phyloP scores from a whole-genome alignment of 2,888 invertebrate species.

The Boloria selene region DNA sequence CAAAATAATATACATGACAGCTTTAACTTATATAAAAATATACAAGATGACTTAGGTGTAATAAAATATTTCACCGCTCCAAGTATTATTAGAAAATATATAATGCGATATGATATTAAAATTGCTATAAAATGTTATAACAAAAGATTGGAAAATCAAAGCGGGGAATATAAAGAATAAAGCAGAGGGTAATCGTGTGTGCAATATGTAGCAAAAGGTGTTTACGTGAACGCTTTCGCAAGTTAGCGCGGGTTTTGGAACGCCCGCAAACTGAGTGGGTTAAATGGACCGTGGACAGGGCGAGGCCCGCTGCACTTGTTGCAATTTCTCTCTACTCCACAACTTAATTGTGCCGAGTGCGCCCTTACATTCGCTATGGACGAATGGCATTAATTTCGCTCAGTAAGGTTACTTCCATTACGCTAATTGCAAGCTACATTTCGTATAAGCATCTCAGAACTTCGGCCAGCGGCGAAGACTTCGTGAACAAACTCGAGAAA shows the following conservation, averaged over 20 bases:
- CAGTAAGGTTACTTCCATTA: conserved; percentile 77
- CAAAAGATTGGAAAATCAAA: conserved; percentile 19
- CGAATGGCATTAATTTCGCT: conserved; percentile 73
- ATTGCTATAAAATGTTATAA: conserved; percentile 11
- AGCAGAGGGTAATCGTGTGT: conserved; percentile 43
- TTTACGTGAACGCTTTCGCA: conserved; percentile 51
- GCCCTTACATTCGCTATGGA: conserved; percentile 69
- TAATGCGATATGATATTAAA: conserved; percentile 15
- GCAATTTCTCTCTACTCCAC: conserved; percentile 73
- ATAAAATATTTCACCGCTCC: conserved; percentile 5
- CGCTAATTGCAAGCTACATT: conserved; percentile 79
- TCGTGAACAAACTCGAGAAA: conserved; percentile 72
- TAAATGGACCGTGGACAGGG: conserved; percentile 73
- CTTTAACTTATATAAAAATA: neutral
- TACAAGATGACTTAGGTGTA: conserved; percentile 5
- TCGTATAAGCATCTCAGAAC: conserved; percentile 76
- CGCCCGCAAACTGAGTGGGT: conserved; percentile 66
- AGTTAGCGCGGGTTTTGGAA: conserved; percentile 57
- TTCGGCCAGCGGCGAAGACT: conserved; percentile 66
- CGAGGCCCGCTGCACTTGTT: conserved; percentile 74
- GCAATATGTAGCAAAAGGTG: conserved; percentile 50
- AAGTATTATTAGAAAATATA: conserved; percentile 1
- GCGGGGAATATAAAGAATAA: conserved; percentile 29
- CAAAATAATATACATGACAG: neutral
- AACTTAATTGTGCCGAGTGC: conserved; percentile 74